Evolutionary conservation across 2,888 invertebrate species (phyloP), one percentile per base, ranked within the genome.

Genomic region (Antheraea yamamai): DNA sequence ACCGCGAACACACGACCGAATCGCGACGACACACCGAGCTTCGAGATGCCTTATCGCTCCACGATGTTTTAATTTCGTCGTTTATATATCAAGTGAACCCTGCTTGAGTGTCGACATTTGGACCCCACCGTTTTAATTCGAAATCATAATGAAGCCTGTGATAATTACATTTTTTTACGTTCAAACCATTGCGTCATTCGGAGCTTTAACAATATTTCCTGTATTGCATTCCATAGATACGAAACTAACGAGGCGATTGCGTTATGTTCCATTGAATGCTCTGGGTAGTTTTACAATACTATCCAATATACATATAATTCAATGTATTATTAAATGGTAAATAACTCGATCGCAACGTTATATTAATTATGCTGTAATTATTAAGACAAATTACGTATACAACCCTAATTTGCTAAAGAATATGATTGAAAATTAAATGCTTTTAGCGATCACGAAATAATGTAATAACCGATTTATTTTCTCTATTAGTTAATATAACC

Each of bases 11-110:
- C 16, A 66, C 61, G 23, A 61, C 72, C 70, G 73, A n/a, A 58
- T 61, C 58, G 75, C 66, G 76, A 76, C 74, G 76, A 39, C 66
- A 73, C 76, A 75, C 79, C 77, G 77, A 78, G 78, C 77, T 73
- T 84, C 84, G 84, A 88, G 84, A 91, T 92, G 93, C 92, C 92
- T 92, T 92, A 92, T 81, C 83, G 87, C 76, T 80, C 75, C 75
- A 83, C 75, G 75, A 82, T 83, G 84, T 84, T 81, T 80, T 77
- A 79, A 84, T 85, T 82, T 82, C 12, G 47, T 47, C 47, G 47
- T 47, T 47, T 47, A 47, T 47, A 47, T 12, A 12, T 47, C 79
- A 80, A 81, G 83, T 83, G 73, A 73, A 70, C 51, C 78, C 78
- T 79, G 81, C 80, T 68, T 75, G 74, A 78, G 78, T 77, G 64